phyloP scores from a whole-genome alignment of 2,113 vertebrate species.

The Neotragus pygmaeus region DNA sequence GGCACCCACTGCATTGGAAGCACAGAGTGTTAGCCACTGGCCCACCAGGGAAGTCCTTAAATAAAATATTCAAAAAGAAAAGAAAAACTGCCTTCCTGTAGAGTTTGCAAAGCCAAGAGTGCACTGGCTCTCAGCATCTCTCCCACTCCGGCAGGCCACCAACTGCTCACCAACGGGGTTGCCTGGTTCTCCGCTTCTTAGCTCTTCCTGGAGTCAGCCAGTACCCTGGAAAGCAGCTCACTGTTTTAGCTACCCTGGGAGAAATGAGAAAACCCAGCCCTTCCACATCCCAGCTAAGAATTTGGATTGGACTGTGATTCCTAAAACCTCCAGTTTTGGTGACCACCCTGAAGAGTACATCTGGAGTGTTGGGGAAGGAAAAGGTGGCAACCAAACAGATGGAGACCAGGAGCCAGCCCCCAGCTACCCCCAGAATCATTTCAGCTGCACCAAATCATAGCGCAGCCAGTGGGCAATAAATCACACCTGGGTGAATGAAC shows the following conservation, averaged over 20 bases:
- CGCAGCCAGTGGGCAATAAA: neutral
- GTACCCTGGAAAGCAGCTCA: neutral
- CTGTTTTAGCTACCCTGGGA: neutral
- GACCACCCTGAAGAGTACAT: neutral
- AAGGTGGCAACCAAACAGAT: neutral
- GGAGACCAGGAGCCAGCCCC: neutral
- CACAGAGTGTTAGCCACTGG: neutral
- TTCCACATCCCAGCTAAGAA: neutral
- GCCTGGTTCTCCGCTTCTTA: neutral
- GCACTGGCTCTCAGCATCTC: neutral
- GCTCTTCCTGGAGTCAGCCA: neutral
- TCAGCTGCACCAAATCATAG: neutral
- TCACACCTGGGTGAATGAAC: neutral
- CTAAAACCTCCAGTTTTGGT: neutral
- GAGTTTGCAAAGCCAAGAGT: neutral
- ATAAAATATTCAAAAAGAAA: neutral
- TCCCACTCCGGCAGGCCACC: rapidly evolving
- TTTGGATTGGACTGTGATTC: neutral
- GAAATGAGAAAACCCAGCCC: neutral
- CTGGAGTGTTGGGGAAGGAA: neutral
- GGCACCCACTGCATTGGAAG: neutral
- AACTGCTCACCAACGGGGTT: rapidly evolving
- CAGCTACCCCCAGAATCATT: neutral
- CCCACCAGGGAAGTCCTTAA: neutral
- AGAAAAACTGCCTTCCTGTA: neutral